These are phyloP conservation scores for Isurus oxyrinchus DNA, from an alignment of 2,113 vertebrate genomes.

Conservation along the genomic window DNA sequence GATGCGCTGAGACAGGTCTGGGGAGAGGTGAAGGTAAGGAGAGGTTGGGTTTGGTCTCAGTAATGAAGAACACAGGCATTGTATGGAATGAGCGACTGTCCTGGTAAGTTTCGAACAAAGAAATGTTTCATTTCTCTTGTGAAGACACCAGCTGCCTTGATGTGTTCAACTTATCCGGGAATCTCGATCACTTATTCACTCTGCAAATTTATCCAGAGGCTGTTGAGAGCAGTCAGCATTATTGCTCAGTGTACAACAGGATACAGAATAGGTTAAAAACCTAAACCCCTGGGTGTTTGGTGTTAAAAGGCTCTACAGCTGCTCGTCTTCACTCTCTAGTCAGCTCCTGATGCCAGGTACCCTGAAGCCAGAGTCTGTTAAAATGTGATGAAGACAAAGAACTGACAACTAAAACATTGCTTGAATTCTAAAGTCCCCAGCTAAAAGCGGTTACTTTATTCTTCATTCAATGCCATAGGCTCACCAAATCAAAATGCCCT, in stretches of 20 bases:
- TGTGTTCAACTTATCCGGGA: neutral
- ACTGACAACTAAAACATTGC: neutral
- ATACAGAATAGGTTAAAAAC: neutral
- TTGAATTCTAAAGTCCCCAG: neutral
- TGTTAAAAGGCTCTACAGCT: neutral
- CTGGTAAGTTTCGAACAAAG: no score
- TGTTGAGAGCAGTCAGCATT: neutral
- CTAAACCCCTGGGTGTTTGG: neutral
- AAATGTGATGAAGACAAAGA: neutral
- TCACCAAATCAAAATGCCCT: neutral
- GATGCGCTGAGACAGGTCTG: no score
- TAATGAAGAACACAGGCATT: no score
- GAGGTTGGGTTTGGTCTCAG: no score
- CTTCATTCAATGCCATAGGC: neutral
- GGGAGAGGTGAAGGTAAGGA: no score
- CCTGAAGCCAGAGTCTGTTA: neutral
- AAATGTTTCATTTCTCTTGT: no score
- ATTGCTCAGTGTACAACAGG: neutral
- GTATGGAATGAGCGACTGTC: no score
- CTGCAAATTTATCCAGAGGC: neutral
- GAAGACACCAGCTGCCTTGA: no score
- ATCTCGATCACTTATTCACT: neutral
- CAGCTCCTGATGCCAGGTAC: neutral
- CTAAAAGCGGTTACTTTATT: neutral
- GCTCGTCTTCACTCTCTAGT: neutral